A percentile compares a stretch with the other conserved stretches of the same genome.
These are phyloP conservation scores for Vespertilio murinus DNA, from an alignment of 2,797 vertebrate species.

Conservation along the genomic window DNA sequence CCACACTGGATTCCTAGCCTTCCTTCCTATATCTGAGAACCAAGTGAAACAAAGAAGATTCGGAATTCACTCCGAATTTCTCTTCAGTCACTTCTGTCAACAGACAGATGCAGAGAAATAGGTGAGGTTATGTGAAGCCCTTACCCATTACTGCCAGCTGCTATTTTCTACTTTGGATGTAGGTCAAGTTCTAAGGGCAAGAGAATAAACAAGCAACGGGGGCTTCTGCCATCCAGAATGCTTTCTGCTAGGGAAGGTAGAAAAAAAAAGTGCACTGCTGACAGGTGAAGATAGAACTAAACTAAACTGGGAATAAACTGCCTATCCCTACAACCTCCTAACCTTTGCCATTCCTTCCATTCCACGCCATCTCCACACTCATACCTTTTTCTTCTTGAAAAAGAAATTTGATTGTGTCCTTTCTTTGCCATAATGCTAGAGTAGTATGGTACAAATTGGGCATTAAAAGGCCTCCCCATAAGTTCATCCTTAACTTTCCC, in stretches of 20 bases:
- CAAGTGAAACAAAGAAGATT: not conserved
- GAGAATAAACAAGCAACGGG: conserved; percentile 6
- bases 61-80: not conserved
- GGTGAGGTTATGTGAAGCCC: not conserved
- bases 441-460: not conserved
- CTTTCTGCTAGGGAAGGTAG: not conserved
- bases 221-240: not conserved
- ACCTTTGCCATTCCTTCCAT: conserved; percentile 28
- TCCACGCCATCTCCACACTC: not conserved
- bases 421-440: not conserved
- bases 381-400: conserved; percentile 1
- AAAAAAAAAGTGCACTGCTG: not conserved
- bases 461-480: not conserved
- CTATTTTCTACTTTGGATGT: not conserved
- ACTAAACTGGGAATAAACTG: not conserved
- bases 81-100: not conserved
- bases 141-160: not conserved
- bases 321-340: not conserved
- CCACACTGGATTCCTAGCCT: not conserved
- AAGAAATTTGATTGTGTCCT: not conserved
- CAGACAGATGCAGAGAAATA: not conserved
- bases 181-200: not conserved
- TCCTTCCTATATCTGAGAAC: conserved; percentile 15
- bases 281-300: not conserved
- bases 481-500: not conserved